These are phyloP conservation scores for Sebastes diaconus DNA, from an alignment of 2,797 vertebrate genomes.

Conservation along the genomic window DNA sequence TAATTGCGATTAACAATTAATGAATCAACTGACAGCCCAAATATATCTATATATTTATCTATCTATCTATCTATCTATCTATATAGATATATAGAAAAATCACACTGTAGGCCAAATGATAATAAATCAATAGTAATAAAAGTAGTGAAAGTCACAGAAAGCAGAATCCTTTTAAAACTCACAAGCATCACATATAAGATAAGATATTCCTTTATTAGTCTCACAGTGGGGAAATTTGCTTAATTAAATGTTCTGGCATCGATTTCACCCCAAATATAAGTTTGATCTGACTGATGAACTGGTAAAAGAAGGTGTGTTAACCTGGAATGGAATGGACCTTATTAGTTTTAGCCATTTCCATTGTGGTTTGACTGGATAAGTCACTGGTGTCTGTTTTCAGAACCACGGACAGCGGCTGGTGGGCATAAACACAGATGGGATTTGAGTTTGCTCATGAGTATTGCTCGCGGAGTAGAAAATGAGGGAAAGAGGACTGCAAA, in stretches of 20 bases:
- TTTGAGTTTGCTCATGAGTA: not conserved
- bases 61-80: not conserved
- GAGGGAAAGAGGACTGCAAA: not conserved
- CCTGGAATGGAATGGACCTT: not conserved
- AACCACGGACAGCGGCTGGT: not conserved
- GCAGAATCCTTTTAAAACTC: not conserved
- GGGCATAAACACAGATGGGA: not conserved
- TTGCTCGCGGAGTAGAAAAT: not conserved
- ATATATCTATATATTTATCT: not conserved
- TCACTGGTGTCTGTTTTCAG: not conserved
- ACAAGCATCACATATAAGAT: not conserved
- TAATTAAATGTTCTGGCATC: not conserved
- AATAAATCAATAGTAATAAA: not conserved
- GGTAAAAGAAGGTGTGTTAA: not conserved
- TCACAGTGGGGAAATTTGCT: no score
- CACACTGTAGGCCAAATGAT: not conserved
- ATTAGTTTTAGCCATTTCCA: not conserved
- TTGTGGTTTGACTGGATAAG: not conserved
- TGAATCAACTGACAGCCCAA: not conserved
- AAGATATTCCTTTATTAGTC: no score
- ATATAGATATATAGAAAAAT: not conserved
- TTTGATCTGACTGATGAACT: not conserved
- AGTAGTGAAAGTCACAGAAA: not conserved
- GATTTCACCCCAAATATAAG: not conserved
- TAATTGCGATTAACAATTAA: no score